Evolutionary conservation across 2,888 invertebrate genomes (phyloP), one percentile per base, ranked within the genome.

Genomic region (Lycaena phlaeas): DNA sequence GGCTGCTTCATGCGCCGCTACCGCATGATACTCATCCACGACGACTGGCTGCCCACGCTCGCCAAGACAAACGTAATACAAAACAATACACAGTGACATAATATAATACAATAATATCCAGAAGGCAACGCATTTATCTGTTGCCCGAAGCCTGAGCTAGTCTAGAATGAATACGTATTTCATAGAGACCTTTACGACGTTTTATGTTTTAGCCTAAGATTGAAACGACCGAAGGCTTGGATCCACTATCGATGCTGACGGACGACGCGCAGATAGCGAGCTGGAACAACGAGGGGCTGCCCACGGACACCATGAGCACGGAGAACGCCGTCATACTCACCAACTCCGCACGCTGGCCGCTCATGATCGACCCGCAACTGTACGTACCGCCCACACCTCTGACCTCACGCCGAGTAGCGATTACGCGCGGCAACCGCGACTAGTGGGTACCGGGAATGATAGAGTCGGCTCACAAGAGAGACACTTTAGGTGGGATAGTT

Each of bases 271-370:
- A 92, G 68, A 90, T 97, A 44, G 97, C 97, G 0, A 87, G 89
- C 40, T 98, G 97, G 97, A 96, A 97, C 67, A 97, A 97, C 65
- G 95, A 96, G 71, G 96, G 92, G 0, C 75, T 98, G 36, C 97
- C 97, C 3, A 92, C 91, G 38, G 97, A 97, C 68, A 87, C 92
- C 37, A 97, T 97, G 96, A 97, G 97, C 4, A 88, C 95, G 0
- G 97, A 97, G 73, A 97, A 97, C 70, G 97, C 97, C 3, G 94
- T 94, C 11, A 96, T 97, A 52, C 86, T 97, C 39, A 91, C 91
- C 11, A 94, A 92, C 69, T 96, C 96, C 0, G 91, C 95, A 27
- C 86, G 97, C 15, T 97, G 97, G 95, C 97, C 97, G 0, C 82
- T 97, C 11, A 95, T 97, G 89, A 96, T 97, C 52, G 97, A 97